A percentile compares a stretch with the other conserved stretches of the same genome.
Evolutionary conservation across 2,888 invertebrate genomes (phyloP).

Genomic region (Amphimallon solstitiale): DNA sequence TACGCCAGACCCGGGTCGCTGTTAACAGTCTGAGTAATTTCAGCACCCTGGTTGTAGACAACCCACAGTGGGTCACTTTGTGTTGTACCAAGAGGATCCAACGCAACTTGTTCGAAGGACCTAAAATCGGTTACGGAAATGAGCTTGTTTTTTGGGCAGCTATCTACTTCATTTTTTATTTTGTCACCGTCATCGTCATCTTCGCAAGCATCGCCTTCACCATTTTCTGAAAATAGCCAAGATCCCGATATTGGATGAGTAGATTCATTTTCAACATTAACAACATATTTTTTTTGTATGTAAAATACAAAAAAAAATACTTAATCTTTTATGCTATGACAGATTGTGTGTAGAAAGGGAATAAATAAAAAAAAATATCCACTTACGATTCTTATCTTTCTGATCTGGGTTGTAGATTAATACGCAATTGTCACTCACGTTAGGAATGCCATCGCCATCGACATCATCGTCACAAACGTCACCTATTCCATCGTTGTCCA

Average conservation of each 20-base stretch:
- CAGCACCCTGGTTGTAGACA: constrained; percentile 89
- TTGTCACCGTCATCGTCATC: constrained; percentile 87
- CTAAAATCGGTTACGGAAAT: constrained; percentile 93
- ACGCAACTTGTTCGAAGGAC: constrained; percentile 86
- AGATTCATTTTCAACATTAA: too few species aligned
- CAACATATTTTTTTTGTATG: too few species aligned
- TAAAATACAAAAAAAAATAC: too few species aligned
- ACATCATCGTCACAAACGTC: constrained; percentile 88
- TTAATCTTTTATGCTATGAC: too few species aligned
- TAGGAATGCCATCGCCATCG: constrained; percentile 84
- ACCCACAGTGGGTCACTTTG: constrained; percentile 97
- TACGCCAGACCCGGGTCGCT: constrained; percentile 96
- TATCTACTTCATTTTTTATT: constrained; percentile 81
- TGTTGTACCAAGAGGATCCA: constrained; percentile 93
- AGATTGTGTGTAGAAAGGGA: too few species aligned
- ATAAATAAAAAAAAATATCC: too few species aligned
- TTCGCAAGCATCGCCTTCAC: constrained; percentile 85
- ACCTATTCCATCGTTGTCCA: constrained; percentile 81
- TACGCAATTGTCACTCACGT: constrained; percentile 83
- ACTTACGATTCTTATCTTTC: constrained; percentile 75
- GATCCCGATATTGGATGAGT: too few species aligned
- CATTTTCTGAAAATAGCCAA: constrained; percentile 74
- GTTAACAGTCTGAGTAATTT: constrained; percentile 91
- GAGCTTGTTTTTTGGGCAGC: constrained; percentile 93
- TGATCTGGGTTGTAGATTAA: constrained; percentile 84